phyloP scores from a whole-genome alignment of 1,140 invertebrate species.

The Halictus rubicundus region DNA sequence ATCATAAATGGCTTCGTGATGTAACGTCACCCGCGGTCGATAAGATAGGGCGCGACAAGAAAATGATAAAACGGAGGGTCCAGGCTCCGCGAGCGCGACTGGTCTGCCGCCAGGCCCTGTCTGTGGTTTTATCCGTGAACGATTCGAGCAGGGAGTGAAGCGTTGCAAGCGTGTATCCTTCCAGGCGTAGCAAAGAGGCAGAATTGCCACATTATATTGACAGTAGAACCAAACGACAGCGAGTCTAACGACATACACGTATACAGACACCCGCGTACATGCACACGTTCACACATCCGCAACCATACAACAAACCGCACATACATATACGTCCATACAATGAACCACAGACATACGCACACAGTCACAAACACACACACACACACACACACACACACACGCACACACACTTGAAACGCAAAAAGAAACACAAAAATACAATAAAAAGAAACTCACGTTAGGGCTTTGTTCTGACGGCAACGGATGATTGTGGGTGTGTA shows the following conservation, averaged over 20 bases:
- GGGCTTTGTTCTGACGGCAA: constrained; percentile 77
- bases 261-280: not conserved
- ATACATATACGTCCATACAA: too few relatives aligned
- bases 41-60: not conserved
- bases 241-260: constrained; percentile 19
- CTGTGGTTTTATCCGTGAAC: not conserved
- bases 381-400: too few relatives aligned
- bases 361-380: too few relatives aligned
- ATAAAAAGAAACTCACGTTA: constrained; percentile 63
- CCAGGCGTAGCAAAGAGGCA: not conserved
- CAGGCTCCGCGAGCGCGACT: not conserved
- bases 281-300: too few relatives aligned
- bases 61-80: not conserved
- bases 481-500: constrained; percentile 85
- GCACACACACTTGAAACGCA: not conserved
- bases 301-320: too few relatives aligned
- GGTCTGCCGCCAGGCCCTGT: too few relatives aligned
- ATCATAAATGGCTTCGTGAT: too few relatives aligned
- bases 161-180: constrained; percentile 38
- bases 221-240: constrained; percentile 11
- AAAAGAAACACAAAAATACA: constrained; percentile 30
- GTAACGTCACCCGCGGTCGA: too few relatives aligned
- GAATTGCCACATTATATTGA: not conserved
- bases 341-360: too few relatives aligned
- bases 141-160: constrained; percentile 41